These are phyloP conservation scores for Eubasilissa regina DNA, from an alignment of 1,140 invertebrate genomes.

Conservation along the genomic window DNA sequence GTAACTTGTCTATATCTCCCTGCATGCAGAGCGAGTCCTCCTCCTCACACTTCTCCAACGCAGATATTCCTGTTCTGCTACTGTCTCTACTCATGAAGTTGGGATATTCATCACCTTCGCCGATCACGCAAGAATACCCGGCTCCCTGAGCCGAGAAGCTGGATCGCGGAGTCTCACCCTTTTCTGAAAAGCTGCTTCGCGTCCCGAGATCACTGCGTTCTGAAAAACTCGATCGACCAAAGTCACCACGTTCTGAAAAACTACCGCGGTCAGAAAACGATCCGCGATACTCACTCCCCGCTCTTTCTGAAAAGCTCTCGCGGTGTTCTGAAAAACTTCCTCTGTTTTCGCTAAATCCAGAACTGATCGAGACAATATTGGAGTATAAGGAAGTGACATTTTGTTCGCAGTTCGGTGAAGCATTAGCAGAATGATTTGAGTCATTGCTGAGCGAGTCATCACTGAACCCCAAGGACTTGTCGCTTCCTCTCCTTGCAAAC, in stretches of 20 bases:
- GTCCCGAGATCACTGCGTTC: conserved; percentile 67
- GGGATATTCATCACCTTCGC: conserved; percentile 69
- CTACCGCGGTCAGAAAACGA: conserved; percentile 69
- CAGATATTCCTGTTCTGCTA: conserved; percentile 60
- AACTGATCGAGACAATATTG: conserved; percentile 70
- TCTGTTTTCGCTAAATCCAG: conserved; percentile 70
- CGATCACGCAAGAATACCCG: conserved; percentile 60
- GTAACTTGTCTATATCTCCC: conserved; percentile 67
- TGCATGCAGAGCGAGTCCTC: conserved; percentile 62
- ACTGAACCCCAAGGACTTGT: conserved; percentile 79
- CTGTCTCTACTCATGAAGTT: conserved; percentile 65
- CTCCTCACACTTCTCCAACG: conserved; percentile 66
- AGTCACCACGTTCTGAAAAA: conserved; percentile 69
- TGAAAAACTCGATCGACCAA: conserved; percentile 66
- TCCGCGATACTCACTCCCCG: conserved; percentile 57
- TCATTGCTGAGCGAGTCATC: conserved; percentile 80
- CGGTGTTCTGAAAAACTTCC: conserved; percentile 70
- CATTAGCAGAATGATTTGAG: conserved; percentile 69
- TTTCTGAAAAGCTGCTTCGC: conserved; percentile 68
- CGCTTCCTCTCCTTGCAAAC: conserved; percentile 70
- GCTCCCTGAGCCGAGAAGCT: conserved; percentile 69
- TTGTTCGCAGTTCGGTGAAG: conserved; percentile 70
- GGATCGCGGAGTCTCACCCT: conserved; percentile 69
- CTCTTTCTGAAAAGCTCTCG: conserved; percentile 66
- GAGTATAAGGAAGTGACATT: conserved; percentile 71